Conservation (phyloP, 2,113 vertebrate genomes). For the Haemorhous mexicanus region DNA sequence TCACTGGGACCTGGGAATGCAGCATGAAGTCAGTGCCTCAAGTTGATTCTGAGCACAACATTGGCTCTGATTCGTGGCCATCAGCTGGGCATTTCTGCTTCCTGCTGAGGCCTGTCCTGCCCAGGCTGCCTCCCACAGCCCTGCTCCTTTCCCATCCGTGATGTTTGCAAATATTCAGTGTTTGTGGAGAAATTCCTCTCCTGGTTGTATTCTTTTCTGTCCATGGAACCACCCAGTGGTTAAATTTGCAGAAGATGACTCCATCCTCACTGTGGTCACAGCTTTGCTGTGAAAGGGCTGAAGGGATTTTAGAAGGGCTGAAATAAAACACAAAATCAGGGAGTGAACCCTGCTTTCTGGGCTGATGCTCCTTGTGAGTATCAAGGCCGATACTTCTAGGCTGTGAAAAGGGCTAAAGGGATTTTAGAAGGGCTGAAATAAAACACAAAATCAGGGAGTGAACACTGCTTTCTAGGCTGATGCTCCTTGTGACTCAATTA, state of each 20-base stretch:
- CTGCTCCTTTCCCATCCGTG: neutral
- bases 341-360: neutral
- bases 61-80: neutral
- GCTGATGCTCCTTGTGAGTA: neutral
- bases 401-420: no score
- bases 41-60: rapidly evolving
- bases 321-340: neutral
- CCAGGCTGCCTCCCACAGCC: neutral
- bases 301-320: neutral
- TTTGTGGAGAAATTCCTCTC: neutral
- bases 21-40: neutral
- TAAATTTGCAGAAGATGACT: neutral
- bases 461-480: neutral
- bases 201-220: neutral
- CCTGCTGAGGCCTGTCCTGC: neutral
- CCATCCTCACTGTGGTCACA: neutral
- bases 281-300: neutral
- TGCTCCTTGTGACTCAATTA: neutral
- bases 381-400: no score
- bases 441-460: neutral
- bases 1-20: neutral
- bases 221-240: neutral
- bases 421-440: neutral
- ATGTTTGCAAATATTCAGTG: neutral
- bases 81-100: neutral